phyloP scores from a whole-genome alignment of 2,797 vertebrate species.

The Distichodus sexfasciatus region DNA sequence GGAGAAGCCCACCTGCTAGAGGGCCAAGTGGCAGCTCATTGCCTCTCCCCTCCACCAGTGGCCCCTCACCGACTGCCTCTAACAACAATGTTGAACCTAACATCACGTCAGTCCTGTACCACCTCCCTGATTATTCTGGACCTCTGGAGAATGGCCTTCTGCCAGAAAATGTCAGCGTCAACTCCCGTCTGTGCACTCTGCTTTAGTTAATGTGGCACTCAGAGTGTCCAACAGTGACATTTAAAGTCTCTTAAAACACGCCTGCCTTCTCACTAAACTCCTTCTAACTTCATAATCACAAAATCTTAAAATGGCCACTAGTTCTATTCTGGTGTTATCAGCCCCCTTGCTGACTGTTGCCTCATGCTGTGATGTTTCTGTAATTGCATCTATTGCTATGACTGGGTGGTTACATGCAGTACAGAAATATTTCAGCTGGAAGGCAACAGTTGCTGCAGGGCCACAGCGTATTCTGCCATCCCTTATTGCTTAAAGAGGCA shows the following conservation, averaged over 20 bases:
- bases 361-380: no score
- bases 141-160: background rate
- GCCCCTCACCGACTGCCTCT: background rate
- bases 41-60: background rate
- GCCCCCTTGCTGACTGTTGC: no score
- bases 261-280: no score
- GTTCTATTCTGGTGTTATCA: no score
- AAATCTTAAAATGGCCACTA: no score
- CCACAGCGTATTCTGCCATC: no score
- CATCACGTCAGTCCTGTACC: slow-evolving; percentile 6
- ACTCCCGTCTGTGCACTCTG: slow-evolving; percentile 61
- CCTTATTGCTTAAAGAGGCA: background rate
- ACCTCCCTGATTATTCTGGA: slow-evolving; percentile 35
- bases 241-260: no score
- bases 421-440: no score
- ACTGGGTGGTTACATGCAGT: no score
- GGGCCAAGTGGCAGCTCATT: slow-evolving; percentile 5
- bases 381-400: no score
- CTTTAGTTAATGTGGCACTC: slow-evolving; percentile 45
- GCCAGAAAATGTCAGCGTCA: slow-evolving; percentile 38
- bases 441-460: no score
- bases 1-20: background rate
- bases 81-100: background rate
- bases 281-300: no score
- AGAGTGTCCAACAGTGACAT: background rate